Conservation (phyloP, 1,140 invertebrate species). For the Holcopasites calliopsidis region DNA sequence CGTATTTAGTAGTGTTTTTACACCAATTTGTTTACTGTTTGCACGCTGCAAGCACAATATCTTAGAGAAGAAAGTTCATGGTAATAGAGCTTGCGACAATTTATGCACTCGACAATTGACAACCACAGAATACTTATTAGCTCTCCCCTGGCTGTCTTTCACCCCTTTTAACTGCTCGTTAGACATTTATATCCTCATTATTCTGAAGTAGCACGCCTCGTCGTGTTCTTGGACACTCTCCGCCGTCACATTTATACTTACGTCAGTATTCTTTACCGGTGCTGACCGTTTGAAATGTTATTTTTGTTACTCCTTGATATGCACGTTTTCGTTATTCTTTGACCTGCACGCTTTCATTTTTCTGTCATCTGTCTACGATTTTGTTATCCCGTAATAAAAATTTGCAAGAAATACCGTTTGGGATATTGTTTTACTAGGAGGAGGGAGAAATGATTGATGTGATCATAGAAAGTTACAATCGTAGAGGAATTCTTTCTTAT, state of each 20-base stretch:
- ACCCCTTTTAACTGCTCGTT: constrained; percentile 28
- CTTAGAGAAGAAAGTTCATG: neutral
- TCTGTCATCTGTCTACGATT: too few relatives aligned
- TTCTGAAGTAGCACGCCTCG: neutral
- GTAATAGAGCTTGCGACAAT: constrained; percentile 10
- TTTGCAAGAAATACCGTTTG: too few relatives aligned
- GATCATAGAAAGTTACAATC: too few relatives aligned
- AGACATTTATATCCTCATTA: constrained; percentile 31
- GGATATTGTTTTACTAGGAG: too few relatives aligned
- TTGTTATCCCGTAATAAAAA: too few relatives aligned
- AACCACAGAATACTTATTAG: constrained; percentile 38
- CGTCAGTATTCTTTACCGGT: constrained; percentile 18
- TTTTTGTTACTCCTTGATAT: constrained; percentile 2
- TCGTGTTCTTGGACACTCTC: neutral
- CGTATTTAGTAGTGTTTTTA: too few relatives aligned
- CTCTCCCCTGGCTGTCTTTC: constrained; percentile 13
- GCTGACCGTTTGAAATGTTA: constrained; percentile 32
- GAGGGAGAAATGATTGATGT: too few relatives aligned
- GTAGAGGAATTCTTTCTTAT: too few relatives aligned
- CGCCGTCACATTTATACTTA: neutral
- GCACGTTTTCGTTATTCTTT: too few relatives aligned
- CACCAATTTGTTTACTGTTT: too few relatives aligned
- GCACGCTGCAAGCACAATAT: too few relatives aligned
- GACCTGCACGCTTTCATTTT: too few relatives aligned
- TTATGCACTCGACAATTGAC: constrained; percentile 34